Evolutionary conservation across 2,888 invertebrate species (phyloP).

Genomic region (Drosophila pegasa): DNA sequence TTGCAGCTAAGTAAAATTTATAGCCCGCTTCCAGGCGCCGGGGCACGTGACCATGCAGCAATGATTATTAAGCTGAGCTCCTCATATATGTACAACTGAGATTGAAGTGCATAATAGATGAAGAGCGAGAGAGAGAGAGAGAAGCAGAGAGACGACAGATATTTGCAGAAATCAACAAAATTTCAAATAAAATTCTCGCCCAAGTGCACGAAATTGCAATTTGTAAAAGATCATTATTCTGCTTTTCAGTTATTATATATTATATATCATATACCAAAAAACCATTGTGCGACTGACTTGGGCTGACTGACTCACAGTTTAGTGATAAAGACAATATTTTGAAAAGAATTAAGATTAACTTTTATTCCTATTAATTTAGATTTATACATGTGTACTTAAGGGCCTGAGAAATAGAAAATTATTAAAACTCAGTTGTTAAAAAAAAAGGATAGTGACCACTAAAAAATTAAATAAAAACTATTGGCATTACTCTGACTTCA

Average conservation of each 20-base stretch:
- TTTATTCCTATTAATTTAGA: no score
- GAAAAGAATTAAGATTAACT: no score
- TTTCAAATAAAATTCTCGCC: neutral
- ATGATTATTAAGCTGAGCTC: conserved; percentile 27
- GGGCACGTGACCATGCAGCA: conserved; percentile 73
- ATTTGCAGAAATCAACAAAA: neutral
- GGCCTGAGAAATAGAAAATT: no score
- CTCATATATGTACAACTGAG: conserved; percentile 29
- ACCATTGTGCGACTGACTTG: no score
- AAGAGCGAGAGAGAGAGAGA: conserved; percentile 2
- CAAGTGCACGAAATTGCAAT: neutral
- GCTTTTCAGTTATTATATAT: neutral
- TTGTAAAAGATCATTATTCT: neutral
- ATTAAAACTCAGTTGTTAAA: no score
- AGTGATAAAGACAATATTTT: no score
- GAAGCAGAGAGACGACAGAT: neutral
- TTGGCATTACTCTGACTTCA: no score
- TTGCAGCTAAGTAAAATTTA: conserved; percentile 76
- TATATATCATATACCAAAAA: no score
- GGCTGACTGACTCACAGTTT: no score
- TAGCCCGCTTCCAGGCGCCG: conserved; percentile 45
- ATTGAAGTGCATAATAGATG: conserved; percentile 26
- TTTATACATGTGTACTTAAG: no score
- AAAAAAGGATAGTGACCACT: no score
- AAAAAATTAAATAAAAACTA: no score